A percentile compares a stretch with the other conserved stretches of the same genome.
These are phyloP conservation scores for Synaphobranchus kaupii DNA, from an alignment of 2,797 vertebrate genomes.

Conservation along the genomic window DNA sequence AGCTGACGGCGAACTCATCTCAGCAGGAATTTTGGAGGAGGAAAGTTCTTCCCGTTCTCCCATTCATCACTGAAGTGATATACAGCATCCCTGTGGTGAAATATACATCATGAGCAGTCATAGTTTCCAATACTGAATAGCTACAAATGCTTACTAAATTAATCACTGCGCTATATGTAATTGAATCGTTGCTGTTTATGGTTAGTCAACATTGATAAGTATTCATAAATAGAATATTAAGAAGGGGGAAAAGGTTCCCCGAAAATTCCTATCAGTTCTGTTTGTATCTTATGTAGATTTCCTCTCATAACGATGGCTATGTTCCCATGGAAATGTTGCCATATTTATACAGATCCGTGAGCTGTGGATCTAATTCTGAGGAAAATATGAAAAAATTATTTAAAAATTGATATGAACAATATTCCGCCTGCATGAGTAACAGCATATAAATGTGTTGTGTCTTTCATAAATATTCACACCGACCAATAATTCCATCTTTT, in stretches of 20 bases:
- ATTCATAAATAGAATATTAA: neutral
- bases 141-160: neutral
- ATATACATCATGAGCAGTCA: neutral
- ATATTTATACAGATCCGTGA: neutral
- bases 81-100: neutral
- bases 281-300: neutral
- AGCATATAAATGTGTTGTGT: neutral
- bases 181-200: neutral
- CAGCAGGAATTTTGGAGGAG: constrained; percentile 4
- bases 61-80: neutral
- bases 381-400: neutral
- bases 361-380: too few species aligned
- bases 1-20: neutral
- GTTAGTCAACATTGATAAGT: neutral
- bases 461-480: too few species aligned
- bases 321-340: neutral
- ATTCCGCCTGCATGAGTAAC: neutral
- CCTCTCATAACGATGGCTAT: neutral
- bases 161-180: neutral
- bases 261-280: neutral
- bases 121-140: neutral
- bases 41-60: neutral
- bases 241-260: neutral
- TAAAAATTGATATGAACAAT: neutral
- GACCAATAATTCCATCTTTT: too few species aligned